These are phyloP conservation scores for Sphecodes monilicornis DNA, from an alignment of 2,888 invertebrate genomes.

Conservation along the genomic window DNA sequence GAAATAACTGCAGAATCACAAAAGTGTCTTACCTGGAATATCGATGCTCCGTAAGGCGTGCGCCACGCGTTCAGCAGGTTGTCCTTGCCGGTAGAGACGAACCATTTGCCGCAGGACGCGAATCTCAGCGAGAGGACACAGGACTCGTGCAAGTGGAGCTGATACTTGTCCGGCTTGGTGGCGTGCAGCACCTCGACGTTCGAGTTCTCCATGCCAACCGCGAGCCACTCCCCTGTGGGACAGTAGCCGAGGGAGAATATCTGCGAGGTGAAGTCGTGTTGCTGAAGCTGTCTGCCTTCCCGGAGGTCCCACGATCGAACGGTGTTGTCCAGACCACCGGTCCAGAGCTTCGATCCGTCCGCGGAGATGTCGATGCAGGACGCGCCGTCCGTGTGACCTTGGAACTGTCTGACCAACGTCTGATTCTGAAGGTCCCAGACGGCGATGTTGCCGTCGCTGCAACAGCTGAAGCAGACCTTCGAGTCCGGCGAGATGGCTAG, in stretches of 20 bases:
- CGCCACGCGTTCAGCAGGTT: slow-evolving; percentile 97
- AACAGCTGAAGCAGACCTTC: slow-evolving; percentile 98
- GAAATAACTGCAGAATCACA: no score
- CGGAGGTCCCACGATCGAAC: slow-evolving; percentile 97
- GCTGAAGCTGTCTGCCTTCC: slow-evolving; percentile 96
- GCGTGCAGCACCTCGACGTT: slow-evolving; percentile 96
- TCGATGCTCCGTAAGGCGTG: slow-evolving; percentile 97
- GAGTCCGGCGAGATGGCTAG: slow-evolving; percentile 98
- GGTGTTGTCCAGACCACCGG: slow-evolving; percentile 97
- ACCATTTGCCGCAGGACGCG: slow-evolving; percentile 98
- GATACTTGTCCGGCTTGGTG: slow-evolving; percentile 96
- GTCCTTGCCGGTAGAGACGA: slow-evolving; percentile 97
- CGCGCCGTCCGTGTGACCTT: slow-evolving; percentile 97
- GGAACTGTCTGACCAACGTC: slow-evolving; percentile 94
- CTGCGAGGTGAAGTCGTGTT: slow-evolving; percentile 96
- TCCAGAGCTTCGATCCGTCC: slow-evolving; percentile 97
- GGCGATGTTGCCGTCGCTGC: slow-evolving; percentile 98
- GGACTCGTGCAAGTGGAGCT: slow-evolving; percentile 97
- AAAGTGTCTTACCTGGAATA: slow-evolving; percentile 91
- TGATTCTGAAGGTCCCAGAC: slow-evolving; percentile 98
- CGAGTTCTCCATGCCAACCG: slow-evolving; percentile 98
- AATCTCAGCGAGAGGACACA: slow-evolving; percentile 97
- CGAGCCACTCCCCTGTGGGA: slow-evolving; percentile 97
- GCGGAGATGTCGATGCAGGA: slow-evolving; percentile 98
- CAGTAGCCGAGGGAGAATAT: slow-evolving; percentile 98